These are phyloP conservation scores for Spheniscus mendiculus DNA, from an alignment of 2,113 vertebrate genomes.

Conservation along the genomic window DNA sequence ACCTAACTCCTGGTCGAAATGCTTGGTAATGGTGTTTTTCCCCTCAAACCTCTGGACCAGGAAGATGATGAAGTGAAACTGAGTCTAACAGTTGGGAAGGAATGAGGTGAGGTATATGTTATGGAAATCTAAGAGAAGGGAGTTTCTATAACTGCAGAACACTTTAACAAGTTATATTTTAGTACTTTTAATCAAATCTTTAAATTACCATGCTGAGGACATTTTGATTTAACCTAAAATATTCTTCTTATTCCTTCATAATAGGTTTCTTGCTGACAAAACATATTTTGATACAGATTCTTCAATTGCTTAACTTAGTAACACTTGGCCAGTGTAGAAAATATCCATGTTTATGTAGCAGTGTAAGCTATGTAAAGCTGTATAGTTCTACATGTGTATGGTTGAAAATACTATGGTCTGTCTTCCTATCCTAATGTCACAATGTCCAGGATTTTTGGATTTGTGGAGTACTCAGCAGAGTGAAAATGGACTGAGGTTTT, in stretches of 20 bases:
- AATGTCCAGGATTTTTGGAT: background rate
- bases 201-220: background rate
- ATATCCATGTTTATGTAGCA: fast-evolving
- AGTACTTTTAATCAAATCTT: background rate
- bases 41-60: background rate
- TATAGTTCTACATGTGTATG: background rate
- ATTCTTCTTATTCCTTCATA: background rate
- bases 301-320: background rate
- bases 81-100: background rate
- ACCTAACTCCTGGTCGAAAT: background rate
- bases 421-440: background rate
- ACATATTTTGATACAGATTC: background rate
- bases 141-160: background rate
- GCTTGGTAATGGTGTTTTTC: background rate
- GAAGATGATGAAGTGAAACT: background rate
- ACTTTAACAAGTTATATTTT: background rate
- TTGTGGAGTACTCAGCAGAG: background rate
- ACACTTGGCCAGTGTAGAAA: background rate
- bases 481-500: background rate
- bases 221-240: background rate
- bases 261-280: background rate
- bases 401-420: background rate
- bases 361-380: background rate
- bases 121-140: background rate
- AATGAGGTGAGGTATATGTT: background rate